Percentiles rank a stretch among this genome's conserved stretches.
These are phyloP conservation scores for Hemitrygon akajei DNA, from an alignment of 2,797 vertebrate genomes.

Conservation along the genomic window DNA sequence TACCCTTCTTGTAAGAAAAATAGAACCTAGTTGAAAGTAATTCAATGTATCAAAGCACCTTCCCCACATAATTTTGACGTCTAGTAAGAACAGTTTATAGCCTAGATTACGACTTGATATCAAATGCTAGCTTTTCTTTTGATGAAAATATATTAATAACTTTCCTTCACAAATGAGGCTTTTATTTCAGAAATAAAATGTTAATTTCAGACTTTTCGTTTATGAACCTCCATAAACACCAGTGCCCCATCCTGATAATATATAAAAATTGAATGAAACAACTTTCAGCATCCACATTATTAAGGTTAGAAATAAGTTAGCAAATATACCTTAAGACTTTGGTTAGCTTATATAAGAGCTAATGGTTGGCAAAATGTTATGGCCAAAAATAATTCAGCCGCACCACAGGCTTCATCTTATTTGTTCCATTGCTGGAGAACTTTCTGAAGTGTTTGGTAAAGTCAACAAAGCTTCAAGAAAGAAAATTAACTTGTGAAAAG, in stretches of 20 bases:
- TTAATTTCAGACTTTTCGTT: background rate
- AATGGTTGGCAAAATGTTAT: background rate
- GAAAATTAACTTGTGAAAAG: background rate
- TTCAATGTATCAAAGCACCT: background rate
- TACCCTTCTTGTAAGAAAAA: background rate
- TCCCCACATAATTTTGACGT: background rate
- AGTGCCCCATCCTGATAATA: too few species aligned
- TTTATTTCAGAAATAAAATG: background rate
- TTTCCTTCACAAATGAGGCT: background rate
- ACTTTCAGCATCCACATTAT: background rate
- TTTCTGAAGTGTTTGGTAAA: background rate
- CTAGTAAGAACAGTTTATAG: background rate
- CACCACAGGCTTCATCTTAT: background rate
- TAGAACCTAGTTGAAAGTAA: background rate
- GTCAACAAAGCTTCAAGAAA: background rate
- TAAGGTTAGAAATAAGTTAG: background rate
- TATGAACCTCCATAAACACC: background rate
- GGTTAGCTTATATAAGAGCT: background rate
- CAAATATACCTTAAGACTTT: background rate
- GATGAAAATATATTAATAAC: background rate
- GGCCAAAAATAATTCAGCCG: background rate
- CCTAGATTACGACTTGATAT: background rate
- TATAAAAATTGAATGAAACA: background rate
- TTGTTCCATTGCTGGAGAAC: background rate
- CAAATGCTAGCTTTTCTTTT: background rate